Evolutionary conservation across 2,888 invertebrate genomes (phyloP).

Genomic region (Caenorhabditis sp.): DNA sequence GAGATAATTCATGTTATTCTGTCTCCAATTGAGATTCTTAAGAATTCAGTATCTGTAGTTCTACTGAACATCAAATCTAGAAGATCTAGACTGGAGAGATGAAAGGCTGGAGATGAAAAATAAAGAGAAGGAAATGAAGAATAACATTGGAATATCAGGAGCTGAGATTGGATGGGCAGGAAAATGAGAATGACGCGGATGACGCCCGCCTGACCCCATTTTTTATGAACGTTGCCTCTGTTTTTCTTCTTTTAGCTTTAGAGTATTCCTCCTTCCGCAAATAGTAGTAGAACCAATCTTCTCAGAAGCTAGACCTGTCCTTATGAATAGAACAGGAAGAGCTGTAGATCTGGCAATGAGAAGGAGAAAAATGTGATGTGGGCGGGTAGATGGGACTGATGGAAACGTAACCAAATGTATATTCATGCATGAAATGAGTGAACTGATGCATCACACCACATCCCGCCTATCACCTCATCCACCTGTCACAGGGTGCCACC

Average conservation of each 20-base stretch:
- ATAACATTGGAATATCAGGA: slow-evolving; percentile 36
- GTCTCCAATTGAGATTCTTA: background rate
- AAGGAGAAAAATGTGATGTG: no score
- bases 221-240: slow-evolving; percentile 28
- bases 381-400: no score
- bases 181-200: slow-evolving; percentile 12
- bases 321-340: no score
- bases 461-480: background rate
- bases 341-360: no score
- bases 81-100: background rate
- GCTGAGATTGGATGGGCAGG: slow-evolving; percentile 31
- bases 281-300: no score
- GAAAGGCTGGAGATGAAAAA: background rate
- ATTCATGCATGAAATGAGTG: slow-evolving; percentile 28
- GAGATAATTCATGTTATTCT: slow-evolving; percentile 18
- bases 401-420: background rate
- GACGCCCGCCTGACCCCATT: slow-evolving; percentile 27
- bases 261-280: background rate
- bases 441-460: slow-evolving; percentile 9
- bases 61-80: slow-evolving; percentile 3
- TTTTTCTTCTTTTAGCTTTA: slow-evolving; percentile 12
- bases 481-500: background rate
- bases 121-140: background rate
- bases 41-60: slow-evolving; percentile 7
- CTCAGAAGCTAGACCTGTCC: no score